Percentiles rank a stretch among this genome's conserved stretches.
These are phyloP conservation scores for Penaeus japonicus DNA, from an alignment of 1,140 invertebrate genomes.

Conservation along the genomic window DNA sequence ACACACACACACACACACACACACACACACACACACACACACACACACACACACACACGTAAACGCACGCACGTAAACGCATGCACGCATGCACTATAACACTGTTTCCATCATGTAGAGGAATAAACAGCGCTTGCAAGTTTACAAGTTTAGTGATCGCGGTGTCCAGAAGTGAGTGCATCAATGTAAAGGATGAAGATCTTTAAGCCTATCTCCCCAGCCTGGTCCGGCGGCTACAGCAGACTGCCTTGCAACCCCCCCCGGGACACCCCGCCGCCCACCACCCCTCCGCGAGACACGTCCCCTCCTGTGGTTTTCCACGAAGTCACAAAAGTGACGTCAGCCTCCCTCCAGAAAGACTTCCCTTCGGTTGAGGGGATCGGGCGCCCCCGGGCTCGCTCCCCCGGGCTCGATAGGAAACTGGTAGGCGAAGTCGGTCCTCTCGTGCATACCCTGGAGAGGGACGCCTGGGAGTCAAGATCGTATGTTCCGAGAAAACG, in stretches of 20 bases:
- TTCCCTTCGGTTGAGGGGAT: no score
- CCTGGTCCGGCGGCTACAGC: conserved; percentile 34
- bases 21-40: no score
- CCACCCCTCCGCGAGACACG: background rate
- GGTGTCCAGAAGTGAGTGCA: background rate
- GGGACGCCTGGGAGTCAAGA: background rate
- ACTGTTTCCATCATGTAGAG: no score
- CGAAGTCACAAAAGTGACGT: background rate
- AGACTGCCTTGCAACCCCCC: conserved; percentile 14
- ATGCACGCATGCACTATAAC: no score
- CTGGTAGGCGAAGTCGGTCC: conserved; percentile 7
- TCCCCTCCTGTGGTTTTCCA: background rate
- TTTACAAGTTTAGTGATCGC: no score
- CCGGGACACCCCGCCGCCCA: background rate
- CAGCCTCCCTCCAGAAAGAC: background rate
- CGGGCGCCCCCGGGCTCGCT: no score
- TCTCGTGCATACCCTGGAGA: conserved; percentile 27
- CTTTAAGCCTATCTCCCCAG: conserved; percentile 30
- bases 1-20: no score
- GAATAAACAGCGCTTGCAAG: no score
- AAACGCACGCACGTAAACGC: no score
- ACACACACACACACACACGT: no score
- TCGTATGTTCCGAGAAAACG: background rate
- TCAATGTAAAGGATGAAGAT: conserved; percentile 19
- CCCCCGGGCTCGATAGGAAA: no score